Base-by-base conservation (phyloP, 2,888 invertebrate species). In the Phyllotreta striolata region DNA sequence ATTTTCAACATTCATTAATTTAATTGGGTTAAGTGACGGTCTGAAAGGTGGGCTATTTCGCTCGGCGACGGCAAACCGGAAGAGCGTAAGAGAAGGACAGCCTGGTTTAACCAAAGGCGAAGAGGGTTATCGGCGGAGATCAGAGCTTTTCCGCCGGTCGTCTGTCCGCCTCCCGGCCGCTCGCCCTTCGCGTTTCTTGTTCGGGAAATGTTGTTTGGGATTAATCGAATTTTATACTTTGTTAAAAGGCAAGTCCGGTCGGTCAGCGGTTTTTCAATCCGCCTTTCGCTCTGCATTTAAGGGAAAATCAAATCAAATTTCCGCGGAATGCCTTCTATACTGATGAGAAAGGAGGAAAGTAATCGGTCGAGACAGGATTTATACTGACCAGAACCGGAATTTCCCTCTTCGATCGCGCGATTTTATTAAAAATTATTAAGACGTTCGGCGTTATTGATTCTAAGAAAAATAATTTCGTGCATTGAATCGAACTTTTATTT, bases 161-260 rank as follows among this genome's bases (percentile, higher is more conserved):
- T 58, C 52, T 14, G 39, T 59, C 41, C 44, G 56, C 24, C 56
- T 34, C 12, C 24, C 24, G 24, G 24, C 24, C 24, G 24, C 24
- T 24, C 24, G 24, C 24, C 24, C 24, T 24, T 24, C 24, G 24
- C 24, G 24, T 24, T 24, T 24, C 24, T 72, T 74, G 74, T 73
- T 74, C 72, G 67, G 67, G 70, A 74, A 73, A 75, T 76, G 76
- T 74, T 74, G 73, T 75, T 74, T 72, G 75, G 24, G 75, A 76
- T 77, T 77, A 77, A 77, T 77, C 75, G 76, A 77, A 77, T 77
- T 76, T 76, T 75, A 74, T 77, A 76, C 76, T 75, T 76, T 75
- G 74, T 74, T 72, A 73, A 77, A 76, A 76, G 74, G 71, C 71
- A 70, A 24, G 70, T 66, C 66, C 66, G 66, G 64, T 66, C 69